phyloP scores from a whole-genome alignment of 2,113 vertebrate genomes.

The Perccottus glenii region DNA sequence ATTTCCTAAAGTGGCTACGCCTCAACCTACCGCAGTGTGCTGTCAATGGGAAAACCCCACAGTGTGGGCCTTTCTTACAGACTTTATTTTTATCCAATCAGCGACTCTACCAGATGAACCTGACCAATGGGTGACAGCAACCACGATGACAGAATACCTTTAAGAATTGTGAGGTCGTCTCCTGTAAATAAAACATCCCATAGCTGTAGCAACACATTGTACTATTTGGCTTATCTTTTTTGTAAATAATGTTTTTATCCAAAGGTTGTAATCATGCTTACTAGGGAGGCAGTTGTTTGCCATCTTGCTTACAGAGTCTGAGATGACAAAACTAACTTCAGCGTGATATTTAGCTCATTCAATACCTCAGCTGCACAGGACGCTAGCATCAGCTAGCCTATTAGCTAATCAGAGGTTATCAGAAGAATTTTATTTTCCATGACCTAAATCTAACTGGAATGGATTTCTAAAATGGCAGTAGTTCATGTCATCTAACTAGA shows the following conservation, averaged over 20 bases:
- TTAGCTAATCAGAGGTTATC: slow-evolving; percentile 64
- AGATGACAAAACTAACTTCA: slow-evolving; percentile 43
- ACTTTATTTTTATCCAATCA: slow-evolving; percentile 57
- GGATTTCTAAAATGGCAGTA: slow-evolving; percentile 54
- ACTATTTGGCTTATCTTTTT: slow-evolving; percentile 27
- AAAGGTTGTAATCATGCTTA: slow-evolving; percentile 25
- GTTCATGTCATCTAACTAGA: slow-evolving; percentile 13
- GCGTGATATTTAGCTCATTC: slow-evolving; percentile 37
- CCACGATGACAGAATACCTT: slow-evolving; percentile 12
- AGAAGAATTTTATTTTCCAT: slow-evolving; percentile 34
- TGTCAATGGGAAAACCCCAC: slow-evolving; percentile 75
- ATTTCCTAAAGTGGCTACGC: slow-evolving; percentile 13
- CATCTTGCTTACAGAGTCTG: slow-evolving; percentile 19
- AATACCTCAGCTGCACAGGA: slow-evolving; percentile 18
- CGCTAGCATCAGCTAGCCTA: slow-evolving; percentile 55
- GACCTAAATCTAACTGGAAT: slow-evolving; percentile 17
- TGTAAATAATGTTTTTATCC: slow-evolving; percentile 17
- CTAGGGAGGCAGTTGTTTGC: slow-evolving; percentile 46
- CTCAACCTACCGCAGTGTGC: slow-evolving; percentile 66
- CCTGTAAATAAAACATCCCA: slow-evolving; percentile 71
- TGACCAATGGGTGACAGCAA: slow-evolving; percentile 46
- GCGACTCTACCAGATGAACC: background rate
- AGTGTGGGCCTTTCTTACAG: slow-evolving; percentile 31
- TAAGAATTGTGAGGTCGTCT: slow-evolving; percentile 48
- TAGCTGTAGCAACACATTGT: slow-evolving; percentile 47